phyloP scores from a whole-genome alignment of 2,797 vertebrate genomes.

The Acrossocheilus fasciatus region DNA sequence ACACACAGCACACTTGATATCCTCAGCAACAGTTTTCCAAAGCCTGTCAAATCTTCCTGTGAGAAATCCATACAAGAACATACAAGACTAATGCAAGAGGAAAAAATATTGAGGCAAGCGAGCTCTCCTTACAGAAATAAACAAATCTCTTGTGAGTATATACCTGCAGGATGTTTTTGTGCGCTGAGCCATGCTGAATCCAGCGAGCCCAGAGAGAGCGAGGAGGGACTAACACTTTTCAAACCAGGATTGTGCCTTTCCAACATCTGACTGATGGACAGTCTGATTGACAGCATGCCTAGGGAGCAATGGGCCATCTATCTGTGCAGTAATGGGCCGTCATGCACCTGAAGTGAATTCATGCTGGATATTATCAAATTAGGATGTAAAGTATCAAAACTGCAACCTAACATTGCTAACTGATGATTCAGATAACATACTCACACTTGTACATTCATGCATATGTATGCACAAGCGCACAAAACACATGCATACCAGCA shows the following conservation, averaged over 20 bases:
- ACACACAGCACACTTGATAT: not conserved
- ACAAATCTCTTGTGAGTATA: slow-evolving; percentile 46
- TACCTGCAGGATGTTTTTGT: slow-evolving; percentile 55
- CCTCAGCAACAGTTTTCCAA: slow-evolving; percentile 43
- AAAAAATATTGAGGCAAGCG: not conserved
- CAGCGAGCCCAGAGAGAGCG: slow-evolving; percentile 6
- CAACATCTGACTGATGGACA: slow-evolving; percentile 44
- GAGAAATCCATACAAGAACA: not conserved
- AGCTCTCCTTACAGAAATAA: slow-evolving; percentile 34
- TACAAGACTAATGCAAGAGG: not conserved
- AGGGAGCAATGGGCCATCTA: slow-evolving; percentile 13
- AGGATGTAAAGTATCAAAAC: not conserved
- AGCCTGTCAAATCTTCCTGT: slow-evolving; percentile 23
- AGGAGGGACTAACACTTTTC: slow-evolving; percentile 21
- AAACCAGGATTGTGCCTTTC: slow-evolving; percentile 29
- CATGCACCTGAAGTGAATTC: slow-evolving; percentile 42
- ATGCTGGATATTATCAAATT: not conserved
- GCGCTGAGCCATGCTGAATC: slow-evolving; percentile 36
- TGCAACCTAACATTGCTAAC: not conserved
- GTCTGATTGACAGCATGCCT: slow-evolving; percentile 44
- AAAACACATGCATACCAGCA: slow-evolving; percentile 10
- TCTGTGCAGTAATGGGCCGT: slow-evolving; percentile 41
- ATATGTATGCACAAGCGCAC: not conserved
- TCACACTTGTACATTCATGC: not conserved
- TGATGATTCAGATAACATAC: slow-evolving; percentile 12